Base-by-base conservation (phyloP, 2,888 invertebrate species). In the Hemistola chrysoprasaria region DNA sequence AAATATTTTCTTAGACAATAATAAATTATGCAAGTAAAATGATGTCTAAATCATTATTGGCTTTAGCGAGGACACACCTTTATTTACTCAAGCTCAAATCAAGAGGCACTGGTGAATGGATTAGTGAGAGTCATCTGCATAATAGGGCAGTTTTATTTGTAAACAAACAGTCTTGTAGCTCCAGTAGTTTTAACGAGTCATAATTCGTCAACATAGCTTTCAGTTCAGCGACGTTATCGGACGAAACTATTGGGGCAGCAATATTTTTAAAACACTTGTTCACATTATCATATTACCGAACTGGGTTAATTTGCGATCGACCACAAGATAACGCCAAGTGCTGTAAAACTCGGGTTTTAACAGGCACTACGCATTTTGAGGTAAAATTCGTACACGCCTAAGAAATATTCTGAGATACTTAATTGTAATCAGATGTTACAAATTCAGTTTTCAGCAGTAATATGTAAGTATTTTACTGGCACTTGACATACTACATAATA, bases 401-500 rank as follows among this genome's bases (percentile, higher is more conserved):
- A 47, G 34, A 36, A 39, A 42, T 31, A 33, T 31, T 27, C 21
- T 22, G 3, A 11, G 37, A 47, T 56, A 50, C n/a, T n/a, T 53
- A 57, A 59, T 64, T 62, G 56, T 63, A 58, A 57, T 49, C 33
- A 46, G 29, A 49, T 48, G 58, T 45, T 54, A 65, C 65, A 65
- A 63, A 71, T 63, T 60, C 24, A 52, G 47, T 56, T 52, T 53
- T 57, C 59, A 50, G 49, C 47, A 63, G 50, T 60, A 47, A 16
- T 16, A 16, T 54, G 48, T 46, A 49, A 46, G 56, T 64, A n/a
- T n/a, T n/a, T 62, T 66, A 62, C 53, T 31, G 60, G 49, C 59
- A 67, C 71, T 74, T 71, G 72, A 68, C 68, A 72, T 59, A 65
- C 64, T 68, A 69, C 63, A 50, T 60, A 59, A 64, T 60, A 71